Conservation (phyloP, 1,140 invertebrate species). For the Bombus turneri region DNA sequence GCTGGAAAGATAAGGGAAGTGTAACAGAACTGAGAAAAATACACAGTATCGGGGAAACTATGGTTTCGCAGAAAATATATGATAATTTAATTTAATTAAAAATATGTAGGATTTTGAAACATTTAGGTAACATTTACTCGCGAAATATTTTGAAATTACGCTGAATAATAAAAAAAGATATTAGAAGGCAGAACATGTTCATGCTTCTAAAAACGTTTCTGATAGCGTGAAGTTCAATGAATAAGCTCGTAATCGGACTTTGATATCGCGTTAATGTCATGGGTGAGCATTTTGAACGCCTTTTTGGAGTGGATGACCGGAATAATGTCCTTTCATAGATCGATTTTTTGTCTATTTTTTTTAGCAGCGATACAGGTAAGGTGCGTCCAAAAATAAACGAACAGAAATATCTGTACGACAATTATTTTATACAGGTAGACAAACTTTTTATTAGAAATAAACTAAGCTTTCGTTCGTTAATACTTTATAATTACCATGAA, state of each 20-base stretch:
- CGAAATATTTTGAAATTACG: too few relatives aligned
- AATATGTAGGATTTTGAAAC: too few relatives aligned
- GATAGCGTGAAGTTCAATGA: not conserved
- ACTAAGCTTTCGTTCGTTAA: too few relatives aligned
- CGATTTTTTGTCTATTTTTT: not conserved
- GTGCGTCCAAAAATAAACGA: not conserved
- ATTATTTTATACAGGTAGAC: not conserved
- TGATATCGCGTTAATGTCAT: conserved; percentile 9
- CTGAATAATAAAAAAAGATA: not conserved
- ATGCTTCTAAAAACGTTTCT: not conserved
- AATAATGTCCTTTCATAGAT: not conserved
- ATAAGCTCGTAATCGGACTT: not conserved
- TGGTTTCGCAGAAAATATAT: too few relatives aligned
- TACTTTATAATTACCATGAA: too few relatives aligned
- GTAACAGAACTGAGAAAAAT: too few relatives aligned
- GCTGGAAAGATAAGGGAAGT: too few relatives aligned
- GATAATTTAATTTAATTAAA: too few relatives aligned
- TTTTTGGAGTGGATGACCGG: not conserved
- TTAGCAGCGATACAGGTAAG: too few relatives aligned
- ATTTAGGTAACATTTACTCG: too few relatives aligned
- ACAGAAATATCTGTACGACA: not conserved
- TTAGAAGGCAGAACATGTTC: not conserved
- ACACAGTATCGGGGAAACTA: too few relatives aligned
- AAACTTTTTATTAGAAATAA: not conserved
- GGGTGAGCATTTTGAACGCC: not conserved